Percentiles rank a stretch among this genome's conserved stretches.
Evolutionary conservation across 2,888 invertebrate genomes (phyloP).

Genomic region (Zonitis immaculata): DNA sequence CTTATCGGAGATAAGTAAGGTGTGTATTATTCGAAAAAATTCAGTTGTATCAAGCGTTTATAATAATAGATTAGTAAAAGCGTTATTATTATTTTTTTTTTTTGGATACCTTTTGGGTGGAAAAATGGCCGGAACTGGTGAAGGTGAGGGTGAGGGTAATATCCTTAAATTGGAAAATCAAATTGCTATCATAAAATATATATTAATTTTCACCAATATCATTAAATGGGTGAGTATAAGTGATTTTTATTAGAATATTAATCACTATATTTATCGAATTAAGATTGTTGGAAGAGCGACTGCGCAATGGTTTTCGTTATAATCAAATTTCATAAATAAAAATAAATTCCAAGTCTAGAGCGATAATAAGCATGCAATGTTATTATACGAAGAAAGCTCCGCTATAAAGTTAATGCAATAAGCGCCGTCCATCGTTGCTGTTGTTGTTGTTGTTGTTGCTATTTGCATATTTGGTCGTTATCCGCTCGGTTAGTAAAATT

Average conservation of each 20-base stretch:
- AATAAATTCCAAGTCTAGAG: constrained; percentile 38
- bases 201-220: constrained; percentile 75
- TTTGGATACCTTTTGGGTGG: background rate
- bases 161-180: constrained; percentile 65
- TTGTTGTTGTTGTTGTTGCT: constrained; percentile 12
- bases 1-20: constrained; percentile 35
- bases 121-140: constrained; percentile 56
- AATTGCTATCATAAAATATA: constrained; percentile 76
- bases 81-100: too few species aligned
- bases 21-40: constrained; percentile 21
- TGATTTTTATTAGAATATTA: too few species aligned
- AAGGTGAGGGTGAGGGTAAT: constrained; percentile 54
- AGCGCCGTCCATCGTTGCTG: constrained; percentile 22
- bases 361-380: constrained; percentile 45
- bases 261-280: background rate
- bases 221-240: constrained; percentile 77
- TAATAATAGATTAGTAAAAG: background rate
- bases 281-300: background rate
- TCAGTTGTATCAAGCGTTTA: constrained; percentile 17
- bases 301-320: constrained; percentile 26
- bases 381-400: constrained; percentile 35
- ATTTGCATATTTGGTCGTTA: constrained; percentile 36
- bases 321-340: constrained; percentile 44
- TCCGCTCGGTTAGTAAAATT: constrained; percentile 30
- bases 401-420: constrained; percentile 29